A percentile compares a stretch with the other conserved stretches of the same genome.
These are phyloP conservation scores for Oryzias woworae DNA, from an alignment of 2,113 vertebrate genomes.

Conservation along the genomic window DNA sequence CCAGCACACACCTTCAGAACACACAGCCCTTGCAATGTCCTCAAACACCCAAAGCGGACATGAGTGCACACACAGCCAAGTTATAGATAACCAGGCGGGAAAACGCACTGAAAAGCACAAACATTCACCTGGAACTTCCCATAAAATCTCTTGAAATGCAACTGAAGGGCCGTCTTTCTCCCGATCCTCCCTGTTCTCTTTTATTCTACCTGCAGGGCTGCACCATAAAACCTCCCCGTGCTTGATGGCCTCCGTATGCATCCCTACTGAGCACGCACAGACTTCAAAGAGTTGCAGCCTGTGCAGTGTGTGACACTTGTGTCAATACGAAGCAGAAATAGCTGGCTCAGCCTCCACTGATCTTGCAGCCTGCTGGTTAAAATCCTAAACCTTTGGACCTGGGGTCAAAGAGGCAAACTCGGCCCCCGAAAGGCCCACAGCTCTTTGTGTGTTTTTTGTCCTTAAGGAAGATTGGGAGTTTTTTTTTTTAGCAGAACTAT, in stretches of 20 bases:
- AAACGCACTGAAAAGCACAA: background rate
- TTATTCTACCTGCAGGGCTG: slow-evolving; percentile 26
- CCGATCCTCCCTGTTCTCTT: slow-evolving; percentile 4
- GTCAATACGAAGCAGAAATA: slow-evolving; percentile 50
- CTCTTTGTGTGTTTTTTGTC: slow-evolving; percentile 26
- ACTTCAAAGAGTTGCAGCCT: slow-evolving; percentile 12
- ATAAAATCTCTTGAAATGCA: background rate
- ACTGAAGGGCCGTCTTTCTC: background rate
- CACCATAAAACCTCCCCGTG: slow-evolving; percentile 32
- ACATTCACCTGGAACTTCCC: background rate
- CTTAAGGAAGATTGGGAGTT: background rate
- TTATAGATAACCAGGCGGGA: background rate
- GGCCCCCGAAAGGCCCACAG: slow-evolving; percentile 51
- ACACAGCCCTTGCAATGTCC: slow-evolving; percentile 28
- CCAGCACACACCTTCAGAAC: slow-evolving; percentile 27
- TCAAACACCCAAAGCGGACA: slow-evolving; percentile 18
- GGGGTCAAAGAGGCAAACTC: slow-evolving; percentile 43
- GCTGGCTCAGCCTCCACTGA: slow-evolving; percentile 55
- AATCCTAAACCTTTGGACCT: slow-evolving; percentile 55
- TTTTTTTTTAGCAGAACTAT: background rate
- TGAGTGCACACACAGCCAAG: slow-evolving; percentile 11
- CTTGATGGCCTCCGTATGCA: slow-evolving; percentile 36
- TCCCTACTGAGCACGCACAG: slow-evolving; percentile 16
- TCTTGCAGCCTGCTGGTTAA: slow-evolving; percentile 41
- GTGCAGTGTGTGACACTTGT: slow-evolving; percentile 36